Evolutionary conservation across 2,113 vertebrate genomes (phyloP).

Genomic region (Bubo scandiacus): DNA sequence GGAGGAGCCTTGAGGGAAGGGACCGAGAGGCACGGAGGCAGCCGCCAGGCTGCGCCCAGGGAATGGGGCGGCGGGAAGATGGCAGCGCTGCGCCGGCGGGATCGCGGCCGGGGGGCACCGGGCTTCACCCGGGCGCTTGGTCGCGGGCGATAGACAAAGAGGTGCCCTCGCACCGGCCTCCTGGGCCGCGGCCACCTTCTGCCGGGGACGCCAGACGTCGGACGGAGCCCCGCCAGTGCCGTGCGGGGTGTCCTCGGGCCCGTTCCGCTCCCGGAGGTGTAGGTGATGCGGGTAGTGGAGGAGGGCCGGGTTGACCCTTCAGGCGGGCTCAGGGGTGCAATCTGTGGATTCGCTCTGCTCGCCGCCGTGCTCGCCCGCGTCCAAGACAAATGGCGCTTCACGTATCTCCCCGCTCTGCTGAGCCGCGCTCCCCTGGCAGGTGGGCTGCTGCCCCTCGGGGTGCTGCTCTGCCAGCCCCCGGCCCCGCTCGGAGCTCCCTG

Average conservation of each 20-base stretch:
- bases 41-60: neutral
- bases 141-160: neutral
- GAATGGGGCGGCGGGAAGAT: too few species aligned
- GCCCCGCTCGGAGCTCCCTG: neutral
- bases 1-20: neutral
- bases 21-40: neutral
- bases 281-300: neutral
- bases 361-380: neutral
- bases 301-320: neutral
- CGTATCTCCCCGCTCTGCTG: fast-evolving
- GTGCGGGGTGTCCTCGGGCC: neutral
- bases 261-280: too few species aligned
- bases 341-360: fast-evolving
- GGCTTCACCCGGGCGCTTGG: neutral
- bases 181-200: neutral
- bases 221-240: neutral
- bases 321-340: neutral
- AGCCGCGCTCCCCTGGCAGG: neutral
- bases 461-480: neutral
- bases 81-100: neutral
- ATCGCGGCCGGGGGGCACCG: neutral
- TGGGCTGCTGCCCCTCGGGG: neutral
- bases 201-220: neutral
- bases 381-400: fast-evolving
- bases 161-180: too few species aligned